phyloP scores from a whole-genome alignment of 1,140 invertebrate genomes.

The Paraescarpia echinospica region DNA sequence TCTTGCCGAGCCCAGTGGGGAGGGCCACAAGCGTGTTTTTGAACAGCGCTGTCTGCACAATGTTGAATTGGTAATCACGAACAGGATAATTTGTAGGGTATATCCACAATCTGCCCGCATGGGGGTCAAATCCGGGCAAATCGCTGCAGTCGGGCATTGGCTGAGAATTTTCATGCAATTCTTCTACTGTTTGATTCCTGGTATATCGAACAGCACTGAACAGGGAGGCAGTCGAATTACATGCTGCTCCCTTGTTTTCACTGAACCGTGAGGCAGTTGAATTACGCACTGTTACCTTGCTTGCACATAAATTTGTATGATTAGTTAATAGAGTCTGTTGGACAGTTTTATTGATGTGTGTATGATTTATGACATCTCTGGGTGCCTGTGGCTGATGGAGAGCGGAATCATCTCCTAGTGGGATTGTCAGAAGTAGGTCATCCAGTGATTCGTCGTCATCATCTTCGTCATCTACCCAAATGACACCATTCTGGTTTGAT shows the following conservation, averaged over 20 bases:
- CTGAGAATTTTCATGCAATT: background rate
- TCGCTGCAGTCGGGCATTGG: conserved; percentile 1
- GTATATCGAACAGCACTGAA: background rate
- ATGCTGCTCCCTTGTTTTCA: background rate
- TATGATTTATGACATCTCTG: background rate
- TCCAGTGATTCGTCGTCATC: background rate
- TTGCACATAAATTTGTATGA: background rate
- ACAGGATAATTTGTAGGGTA: conserved; percentile 89
- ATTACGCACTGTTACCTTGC: background rate
- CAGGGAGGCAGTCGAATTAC: background rate
- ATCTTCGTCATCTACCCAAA: background rate
- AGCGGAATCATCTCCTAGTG: background rate
- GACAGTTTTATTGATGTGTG: background rate
- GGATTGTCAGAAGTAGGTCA: background rate
- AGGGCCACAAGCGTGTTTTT: conserved; percentile 86
- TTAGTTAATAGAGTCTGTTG: background rate
- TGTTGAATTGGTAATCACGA: conserved; percentile 85
- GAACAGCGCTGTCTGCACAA: conserved; percentile 76
- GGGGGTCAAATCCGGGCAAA: conserved; percentile 72
- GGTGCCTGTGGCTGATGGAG: background rate
- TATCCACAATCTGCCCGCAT: conserved; percentile 76
- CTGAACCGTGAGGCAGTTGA: background rate
- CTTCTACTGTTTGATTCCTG: background rate
- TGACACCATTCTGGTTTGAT: conserved; percentile 6
- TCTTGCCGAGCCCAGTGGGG: conserved; percentile 86